A percentile compares a stretch with the other conserved stretches of the same genome.
These are phyloP conservation scores for Acleris holmiana DNA, from an alignment of 2,888 invertebrate species.

Conservation along the genomic window DNA sequence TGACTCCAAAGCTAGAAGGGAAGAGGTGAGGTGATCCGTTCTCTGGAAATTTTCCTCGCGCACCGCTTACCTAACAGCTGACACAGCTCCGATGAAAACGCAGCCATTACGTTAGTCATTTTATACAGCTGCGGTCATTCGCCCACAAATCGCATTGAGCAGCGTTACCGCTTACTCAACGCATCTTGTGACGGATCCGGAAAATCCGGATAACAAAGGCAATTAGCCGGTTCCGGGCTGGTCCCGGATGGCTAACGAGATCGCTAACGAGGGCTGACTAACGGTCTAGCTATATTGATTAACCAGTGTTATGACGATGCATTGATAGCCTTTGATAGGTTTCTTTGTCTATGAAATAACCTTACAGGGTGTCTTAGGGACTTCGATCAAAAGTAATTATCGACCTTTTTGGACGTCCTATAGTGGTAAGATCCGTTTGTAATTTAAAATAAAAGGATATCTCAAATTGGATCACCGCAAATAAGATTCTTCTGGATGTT, in stretches of 20 bases:
- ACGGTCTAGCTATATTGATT: conserved; percentile 37
- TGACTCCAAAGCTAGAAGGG: no score
- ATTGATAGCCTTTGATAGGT: neutral
- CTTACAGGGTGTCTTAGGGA: no score
- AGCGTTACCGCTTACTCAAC: conserved; percentile 6
- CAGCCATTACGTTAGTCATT: neutral
- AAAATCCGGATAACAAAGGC: conserved; percentile 43
- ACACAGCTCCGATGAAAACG: no score
- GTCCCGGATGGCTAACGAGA: conserved; percentile 45
- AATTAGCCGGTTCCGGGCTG: conserved; percentile 40
- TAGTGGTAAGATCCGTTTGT: no score
- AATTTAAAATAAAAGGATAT: no score
- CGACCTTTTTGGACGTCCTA: no score
- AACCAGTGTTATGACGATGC: neutral
- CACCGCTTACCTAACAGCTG: no score
- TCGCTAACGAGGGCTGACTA: conserved; percentile 44
- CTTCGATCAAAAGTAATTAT: no score
- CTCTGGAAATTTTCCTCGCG: no score
- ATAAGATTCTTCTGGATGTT: no score
- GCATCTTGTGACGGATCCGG: conserved; percentile 4
- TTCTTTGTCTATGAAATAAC: neutral
- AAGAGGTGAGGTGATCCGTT: no score
- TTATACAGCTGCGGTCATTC: neutral
- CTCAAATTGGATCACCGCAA: no score
- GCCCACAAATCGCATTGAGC: neutral